Evolutionary conservation across 2,113 vertebrate genomes (phyloP).

Genomic region (Dicerorhinus sumatrensis): DNA sequence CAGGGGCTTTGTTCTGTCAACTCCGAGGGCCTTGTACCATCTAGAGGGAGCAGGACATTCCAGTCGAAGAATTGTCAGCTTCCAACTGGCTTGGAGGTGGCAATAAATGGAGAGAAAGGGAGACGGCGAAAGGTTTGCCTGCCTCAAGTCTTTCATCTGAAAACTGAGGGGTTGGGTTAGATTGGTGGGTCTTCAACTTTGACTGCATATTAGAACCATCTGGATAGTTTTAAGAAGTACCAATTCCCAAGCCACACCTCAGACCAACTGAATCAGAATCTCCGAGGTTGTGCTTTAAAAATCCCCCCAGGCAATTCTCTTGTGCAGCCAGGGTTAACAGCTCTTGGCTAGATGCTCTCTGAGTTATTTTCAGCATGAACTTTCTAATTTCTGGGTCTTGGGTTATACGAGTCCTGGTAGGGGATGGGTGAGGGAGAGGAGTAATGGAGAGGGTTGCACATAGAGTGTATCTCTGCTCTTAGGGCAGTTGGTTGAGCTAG

Average conservation of each 20-base stretch:
- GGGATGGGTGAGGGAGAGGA: background rate
- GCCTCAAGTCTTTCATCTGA: background rate
- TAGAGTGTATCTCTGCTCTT: background rate
- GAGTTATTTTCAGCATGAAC: background rate
- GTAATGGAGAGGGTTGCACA: background rate
- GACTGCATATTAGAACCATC: too few relatives aligned
- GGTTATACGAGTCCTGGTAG: background rate
- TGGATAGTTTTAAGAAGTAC: background rate
- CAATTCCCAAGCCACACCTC: fast-evolving
- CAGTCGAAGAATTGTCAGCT: background rate
- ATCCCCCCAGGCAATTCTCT: background rate
- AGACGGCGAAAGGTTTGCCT: fast-evolving
- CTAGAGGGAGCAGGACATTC: background rate
- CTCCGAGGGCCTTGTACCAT: background rate
- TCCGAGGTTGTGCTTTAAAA: background rate
- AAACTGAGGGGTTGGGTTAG: background rate
- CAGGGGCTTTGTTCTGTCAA: background rate
- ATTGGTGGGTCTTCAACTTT: background rate
- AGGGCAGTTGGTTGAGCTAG: background rate
- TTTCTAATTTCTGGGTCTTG: background rate
- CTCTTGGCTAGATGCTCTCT: background rate
- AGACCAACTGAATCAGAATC: too few relatives aligned
- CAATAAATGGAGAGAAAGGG: fast-evolving
- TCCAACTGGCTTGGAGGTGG: background rate
- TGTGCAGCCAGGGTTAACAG: background rate